phyloP scores from a whole-genome alignment of 64 coral and sea anemone species.

The Stichodactyla mertensii region DNA sequence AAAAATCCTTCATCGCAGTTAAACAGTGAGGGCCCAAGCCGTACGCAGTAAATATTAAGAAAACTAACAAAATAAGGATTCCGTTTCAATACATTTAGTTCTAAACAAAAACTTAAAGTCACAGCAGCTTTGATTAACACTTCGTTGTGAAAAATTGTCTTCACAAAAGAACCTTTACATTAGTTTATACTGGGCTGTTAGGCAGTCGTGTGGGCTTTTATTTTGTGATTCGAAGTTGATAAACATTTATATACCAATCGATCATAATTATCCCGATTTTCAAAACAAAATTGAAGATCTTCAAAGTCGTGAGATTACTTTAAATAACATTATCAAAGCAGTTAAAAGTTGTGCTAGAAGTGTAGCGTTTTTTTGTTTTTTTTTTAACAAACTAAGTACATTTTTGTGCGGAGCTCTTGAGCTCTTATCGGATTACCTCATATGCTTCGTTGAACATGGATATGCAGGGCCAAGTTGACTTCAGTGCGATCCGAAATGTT shows the following conservation, averaged over 20 bases:
- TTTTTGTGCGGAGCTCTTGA: background rate
- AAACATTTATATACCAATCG: background rate
- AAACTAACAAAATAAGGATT: background rate
- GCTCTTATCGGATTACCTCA: background rate
- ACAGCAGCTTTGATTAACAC: conserved; percentile 5
- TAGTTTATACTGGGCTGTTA: background rate
- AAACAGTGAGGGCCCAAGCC: background rate
- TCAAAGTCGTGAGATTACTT: background rate
- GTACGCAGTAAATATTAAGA: background rate
- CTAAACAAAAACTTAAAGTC: conserved; percentile 2
- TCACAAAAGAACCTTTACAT: background rate
- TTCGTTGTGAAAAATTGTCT: background rate
- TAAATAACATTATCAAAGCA: background rate
- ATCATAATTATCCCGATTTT: conserved; percentile 5
- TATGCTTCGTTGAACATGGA: background rate
- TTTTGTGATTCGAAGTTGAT: background rate
- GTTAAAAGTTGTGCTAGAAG: background rate
- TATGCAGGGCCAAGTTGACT: background rate
- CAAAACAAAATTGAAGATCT: background rate
- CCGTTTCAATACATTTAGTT: background rate
- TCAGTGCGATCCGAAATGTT: background rate
- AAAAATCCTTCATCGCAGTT: background rate
- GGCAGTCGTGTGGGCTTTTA: background rate
- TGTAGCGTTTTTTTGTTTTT: background rate
- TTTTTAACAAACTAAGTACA: no score